Percentiles rank a stretch among this genome's conserved stretches.
phyloP scores from a whole-genome alignment of 2,888 invertebrate species.

The Silvanus unidentatus region DNA sequence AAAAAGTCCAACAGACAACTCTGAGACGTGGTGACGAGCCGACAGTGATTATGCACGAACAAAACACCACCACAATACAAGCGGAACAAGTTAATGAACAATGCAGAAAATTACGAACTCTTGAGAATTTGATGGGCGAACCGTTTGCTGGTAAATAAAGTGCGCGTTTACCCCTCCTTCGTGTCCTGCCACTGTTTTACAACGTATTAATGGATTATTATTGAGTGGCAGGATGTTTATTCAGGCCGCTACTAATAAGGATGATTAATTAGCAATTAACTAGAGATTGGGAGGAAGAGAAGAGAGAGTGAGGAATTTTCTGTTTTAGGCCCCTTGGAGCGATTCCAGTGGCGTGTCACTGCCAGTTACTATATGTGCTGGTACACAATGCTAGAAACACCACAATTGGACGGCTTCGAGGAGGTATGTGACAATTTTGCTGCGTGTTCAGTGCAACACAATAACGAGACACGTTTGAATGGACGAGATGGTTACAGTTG shows the following conservation, averaged over 20 bases:
- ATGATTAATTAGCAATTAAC: too few relatives aligned
- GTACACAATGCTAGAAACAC: slow-evolving; percentile 55
- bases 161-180: too few relatives aligned
- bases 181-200: too few relatives aligned
- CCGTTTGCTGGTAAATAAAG: slow-evolving; percentile 52
- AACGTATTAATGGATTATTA: too few relatives aligned
- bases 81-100: slow-evolving; percentile 47
- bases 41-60: slow-evolving; percentile 45
- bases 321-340: slow-evolving; percentile 47
- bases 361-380: slow-evolving; percentile 65
- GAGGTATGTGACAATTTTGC: slow-evolving; percentile 60
- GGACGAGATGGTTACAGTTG: slow-evolving; percentile 53
- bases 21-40: slow-evolving; percentile 52
- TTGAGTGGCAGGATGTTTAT: too few relatives aligned
- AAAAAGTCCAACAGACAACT: slow-evolving; percentile 37
- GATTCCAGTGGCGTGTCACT: slow-evolving; percentile 57
- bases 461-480: slow-evolving; percentile 50
- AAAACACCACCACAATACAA: slow-evolving; percentile 43
- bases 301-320: too few relatives aligned
- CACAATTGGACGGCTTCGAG: slow-evolving; percentile 49
- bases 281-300: too few relatives aligned
- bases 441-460: slow-evolving; percentile 48
- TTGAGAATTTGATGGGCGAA: slow-evolving; percentile 46
- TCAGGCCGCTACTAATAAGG: too few relatives aligned
- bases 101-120: slow-evolving; percentile 46